Conservation (phyloP, 2,888 invertebrate genomes). For the Melieria picta region DNA sequence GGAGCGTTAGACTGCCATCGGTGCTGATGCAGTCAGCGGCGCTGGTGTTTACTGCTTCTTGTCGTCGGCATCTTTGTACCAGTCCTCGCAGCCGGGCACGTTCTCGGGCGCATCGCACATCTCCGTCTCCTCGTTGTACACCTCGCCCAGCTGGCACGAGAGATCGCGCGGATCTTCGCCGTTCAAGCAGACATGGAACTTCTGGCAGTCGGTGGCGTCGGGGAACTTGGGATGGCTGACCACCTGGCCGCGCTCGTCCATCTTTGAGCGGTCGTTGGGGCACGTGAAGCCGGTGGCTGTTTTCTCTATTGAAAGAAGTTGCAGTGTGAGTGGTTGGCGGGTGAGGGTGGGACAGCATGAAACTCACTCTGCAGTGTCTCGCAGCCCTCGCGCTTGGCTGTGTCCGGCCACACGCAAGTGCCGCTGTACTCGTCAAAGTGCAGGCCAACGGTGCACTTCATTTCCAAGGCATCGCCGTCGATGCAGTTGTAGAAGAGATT, state of each 20-base stretch:
- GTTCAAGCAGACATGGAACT: constrained; percentile 90
- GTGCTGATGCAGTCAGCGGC: no score
- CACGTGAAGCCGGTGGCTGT: constrained; percentile 87
- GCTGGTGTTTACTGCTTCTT: constrained; percentile 60
- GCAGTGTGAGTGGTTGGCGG: neutral
- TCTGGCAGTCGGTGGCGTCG: constrained; percentile 88
- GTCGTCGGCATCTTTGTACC: constrained; percentile 87
- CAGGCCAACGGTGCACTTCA: constrained; percentile 86
- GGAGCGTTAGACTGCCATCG: constrained; percentile 18
- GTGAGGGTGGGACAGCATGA: neutral
- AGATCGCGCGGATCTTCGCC: constrained; percentile 88
- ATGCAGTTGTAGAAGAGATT: constrained; percentile 91
- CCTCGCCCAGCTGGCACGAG: constrained; percentile 86
- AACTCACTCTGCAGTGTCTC: constrained; percentile 69
- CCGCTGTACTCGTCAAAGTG: constrained; percentile 91
- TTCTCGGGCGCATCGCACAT: constrained; percentile 91
- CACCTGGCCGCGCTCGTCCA: constrained; percentile 75
- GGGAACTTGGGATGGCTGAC: constrained; percentile 87
- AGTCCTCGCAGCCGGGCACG: constrained; percentile 90
- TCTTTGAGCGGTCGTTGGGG: constrained; percentile 73
- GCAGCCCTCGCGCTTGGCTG: constrained; percentile 81
- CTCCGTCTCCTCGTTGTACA: constrained; percentile 88
- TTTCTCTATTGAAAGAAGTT: constrained; percentile 69
- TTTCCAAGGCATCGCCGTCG: constrained; percentile 82
- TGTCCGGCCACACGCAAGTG: constrained; percentile 90